Evolutionary conservation across 1,140 invertebrate species (phyloP).

Genomic region (Parasteatoda tepidariorum): DNA sequence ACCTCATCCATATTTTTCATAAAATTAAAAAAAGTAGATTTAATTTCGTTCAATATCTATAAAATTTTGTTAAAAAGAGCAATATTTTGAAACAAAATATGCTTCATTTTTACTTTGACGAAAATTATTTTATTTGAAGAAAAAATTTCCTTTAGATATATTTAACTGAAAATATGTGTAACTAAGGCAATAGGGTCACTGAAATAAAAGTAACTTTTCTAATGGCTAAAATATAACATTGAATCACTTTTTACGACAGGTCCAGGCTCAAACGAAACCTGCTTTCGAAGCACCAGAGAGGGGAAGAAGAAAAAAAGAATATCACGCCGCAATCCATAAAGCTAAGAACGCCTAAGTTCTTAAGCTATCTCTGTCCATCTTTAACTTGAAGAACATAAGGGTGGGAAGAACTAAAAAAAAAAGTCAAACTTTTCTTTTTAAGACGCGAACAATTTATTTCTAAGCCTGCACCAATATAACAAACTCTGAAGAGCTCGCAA

Average conservation of each 20-base stretch:
- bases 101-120: too few species aligned
- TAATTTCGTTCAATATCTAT: too few species aligned
- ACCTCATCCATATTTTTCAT: too few species aligned
- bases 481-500: constrained; percentile 40
- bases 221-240: neutral
- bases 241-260: neutral
- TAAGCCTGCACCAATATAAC: constrained; percentile 49
- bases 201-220: too few species aligned
- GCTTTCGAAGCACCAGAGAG: neutral
- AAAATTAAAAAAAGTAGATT: too few species aligned
- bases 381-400: neutral
- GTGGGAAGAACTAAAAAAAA: neutral
- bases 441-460: constrained; percentile 58
- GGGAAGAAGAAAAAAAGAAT: neutral
- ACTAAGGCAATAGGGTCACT: too few species aligned
- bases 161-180: too few species aligned
- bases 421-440: constrained; percentile 20
- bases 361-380: constrained; percentile 55
- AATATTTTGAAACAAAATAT: too few species aligned
- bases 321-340: constrained; percentile 46
- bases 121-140: too few species aligned
- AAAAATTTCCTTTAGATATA: too few species aligned
- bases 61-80: too few species aligned
- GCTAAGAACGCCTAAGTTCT: constrained; percentile 33
- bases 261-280: neutral